Percentiles rank a stretch among this genome's conserved stretches.
Conservation (phyloP, 2,888 invertebrate species). For the Lasioglossum zephyrum region DNA sequence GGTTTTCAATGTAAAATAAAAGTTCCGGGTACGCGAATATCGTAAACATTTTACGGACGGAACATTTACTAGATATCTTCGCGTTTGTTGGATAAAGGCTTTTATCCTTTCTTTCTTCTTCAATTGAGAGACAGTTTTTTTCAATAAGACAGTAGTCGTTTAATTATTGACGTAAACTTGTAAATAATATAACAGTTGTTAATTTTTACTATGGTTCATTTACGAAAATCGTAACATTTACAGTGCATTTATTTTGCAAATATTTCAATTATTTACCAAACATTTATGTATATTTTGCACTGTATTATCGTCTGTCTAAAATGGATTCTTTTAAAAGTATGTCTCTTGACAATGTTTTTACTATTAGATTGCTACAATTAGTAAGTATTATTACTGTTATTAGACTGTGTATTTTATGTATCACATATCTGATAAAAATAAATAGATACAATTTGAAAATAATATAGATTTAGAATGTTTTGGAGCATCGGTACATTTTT, state of each 20-base stretch:
- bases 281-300: background rate
- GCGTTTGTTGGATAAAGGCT: background rate
- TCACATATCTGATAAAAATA: background rate
- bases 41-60: constrained; percentile 12
- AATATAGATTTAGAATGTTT: background rate
- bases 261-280: background rate
- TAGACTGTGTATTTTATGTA: background rate
- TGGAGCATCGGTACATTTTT: too few relatives aligned
- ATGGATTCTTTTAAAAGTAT: too few relatives aligned
- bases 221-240: background rate
- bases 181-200: background rate
- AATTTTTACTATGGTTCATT: background rate
- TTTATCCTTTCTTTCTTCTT: background rate
- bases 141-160: background rate
- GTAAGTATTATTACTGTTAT: too few relatives aligned
- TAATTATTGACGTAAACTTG: background rate
- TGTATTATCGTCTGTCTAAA: too few relatives aligned
- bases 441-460: background rate
- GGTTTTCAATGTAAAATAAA: background rate
- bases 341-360: too few relatives aligned
- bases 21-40: background rate
- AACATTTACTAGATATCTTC: background rate
- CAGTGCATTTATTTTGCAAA: background rate
- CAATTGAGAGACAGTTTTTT: background rate
- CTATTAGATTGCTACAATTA: too few relatives aligned